These are phyloP conservation scores for Actenoides hombroni DNA, from an alignment of 2,113 vertebrate species.

Conservation along the genomic window DNA sequence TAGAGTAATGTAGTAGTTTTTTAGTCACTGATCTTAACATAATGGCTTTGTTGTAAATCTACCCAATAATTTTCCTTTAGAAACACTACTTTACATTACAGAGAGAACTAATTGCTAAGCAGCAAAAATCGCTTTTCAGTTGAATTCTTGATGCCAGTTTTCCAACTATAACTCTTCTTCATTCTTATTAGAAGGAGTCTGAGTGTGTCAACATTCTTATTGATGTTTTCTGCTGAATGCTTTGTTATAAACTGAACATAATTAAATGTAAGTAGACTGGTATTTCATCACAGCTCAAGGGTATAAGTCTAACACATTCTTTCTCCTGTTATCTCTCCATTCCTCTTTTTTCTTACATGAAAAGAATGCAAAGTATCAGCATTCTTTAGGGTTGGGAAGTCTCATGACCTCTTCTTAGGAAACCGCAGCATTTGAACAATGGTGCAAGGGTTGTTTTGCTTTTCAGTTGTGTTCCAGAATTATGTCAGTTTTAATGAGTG, in stretches of 20 bases:
- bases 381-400: slow-evolving; percentile 25
- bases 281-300: slow-evolving; percentile 64
- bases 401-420: slow-evolving; percentile 21
- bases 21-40: slow-evolving; percentile 38
- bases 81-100: neutral
- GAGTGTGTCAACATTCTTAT: slow-evolving; percentile 32
- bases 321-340: slow-evolving; percentile 34
- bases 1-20: neutral
- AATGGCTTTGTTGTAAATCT: neutral
- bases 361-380: slow-evolving; percentile 46
- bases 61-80: slow-evolving; percentile 4
- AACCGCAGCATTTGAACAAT: neutral
- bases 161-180: slow-evolving; percentile 35
- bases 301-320: slow-evolving; percentile 44
- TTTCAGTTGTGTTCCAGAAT: neutral
- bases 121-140: slow-evolving; percentile 15
- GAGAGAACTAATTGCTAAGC: slow-evolving; percentile 28
- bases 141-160: slow-evolving; percentile 27
- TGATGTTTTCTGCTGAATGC: slow-evolving; percentile 52
- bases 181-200: slow-evolving; percentile 45
- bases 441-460: neutral
- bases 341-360: slow-evolving; percentile 18
- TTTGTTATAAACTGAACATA: slow-evolving; percentile 54
- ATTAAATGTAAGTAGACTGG: slow-evolving; percentile 58
- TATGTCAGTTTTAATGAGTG: slow-evolving; percentile 11